phyloP scores from a whole-genome alignment of 2,888 invertebrate genomes.

The Trachelus iudaicus region DNA sequence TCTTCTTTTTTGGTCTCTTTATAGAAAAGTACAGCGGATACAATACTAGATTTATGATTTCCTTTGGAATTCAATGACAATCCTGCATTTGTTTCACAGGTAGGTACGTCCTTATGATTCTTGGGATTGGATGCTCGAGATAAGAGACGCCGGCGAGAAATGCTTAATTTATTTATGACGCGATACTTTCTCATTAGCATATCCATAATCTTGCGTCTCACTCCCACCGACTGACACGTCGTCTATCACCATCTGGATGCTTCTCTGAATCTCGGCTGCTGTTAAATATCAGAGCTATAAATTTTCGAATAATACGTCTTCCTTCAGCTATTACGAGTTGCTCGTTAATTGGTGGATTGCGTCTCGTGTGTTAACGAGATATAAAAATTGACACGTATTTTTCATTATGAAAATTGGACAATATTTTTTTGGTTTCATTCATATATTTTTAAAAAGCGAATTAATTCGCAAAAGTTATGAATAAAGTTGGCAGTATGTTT shows the following conservation, averaged over 20 bases:
- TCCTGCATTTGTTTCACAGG: background rate
- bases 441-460: background rate
- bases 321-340: background rate
- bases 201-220: slow-evolving; percentile 25
- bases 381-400: background rate
- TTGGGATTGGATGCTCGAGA: slow-evolving; percentile 6
- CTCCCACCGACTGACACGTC: slow-evolving; percentile 19
- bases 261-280: background rate
- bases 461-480: background rate
- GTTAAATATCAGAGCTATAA: background rate
- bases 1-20: background rate
- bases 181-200: slow-evolving; percentile 33
- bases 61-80: background rate
- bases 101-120: slow-evolving; percentile 7
- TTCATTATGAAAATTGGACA: background rate
- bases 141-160: slow-evolving; percentile 24
- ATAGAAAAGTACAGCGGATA: background rate
- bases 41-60: background rate
- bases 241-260: slow-evolving; percentile 1
- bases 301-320: background rate
- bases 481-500: background rate
- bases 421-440: background rate
- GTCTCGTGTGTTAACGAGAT: background rate
- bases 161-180: slow-evolving; percentile 33
- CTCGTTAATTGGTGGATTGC: background rate